Evolutionary conservation across 2,888 invertebrate genomes (phyloP).

Genomic region (Anaspis maculata): DNA sequence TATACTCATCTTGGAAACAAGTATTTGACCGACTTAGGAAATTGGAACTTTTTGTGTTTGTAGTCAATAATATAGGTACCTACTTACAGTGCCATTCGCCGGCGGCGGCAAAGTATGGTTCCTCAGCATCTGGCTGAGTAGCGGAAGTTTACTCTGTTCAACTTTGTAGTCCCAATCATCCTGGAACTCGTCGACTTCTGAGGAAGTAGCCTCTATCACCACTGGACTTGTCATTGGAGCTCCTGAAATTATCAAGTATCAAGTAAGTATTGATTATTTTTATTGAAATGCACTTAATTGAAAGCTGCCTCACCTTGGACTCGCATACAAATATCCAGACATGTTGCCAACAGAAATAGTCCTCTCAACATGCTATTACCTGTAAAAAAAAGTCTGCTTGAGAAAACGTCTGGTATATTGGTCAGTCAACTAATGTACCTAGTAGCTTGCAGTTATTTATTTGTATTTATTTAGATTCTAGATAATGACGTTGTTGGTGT

Average conservation of each 20-base stretch:
- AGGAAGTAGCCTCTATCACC: constrained; percentile 16
- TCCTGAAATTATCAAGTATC: constrained; percentile 16
- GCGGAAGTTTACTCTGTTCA: constrained; percentile 30
- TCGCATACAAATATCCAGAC: constrained; percentile 14
- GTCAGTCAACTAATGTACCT: no score
- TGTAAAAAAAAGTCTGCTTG: constrained; percentile 12
- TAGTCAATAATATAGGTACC: no score
- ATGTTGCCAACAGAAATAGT: constrained; percentile 19
- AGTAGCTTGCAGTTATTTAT: no score
- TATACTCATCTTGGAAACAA: no score
- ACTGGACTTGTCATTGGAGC: constrained; percentile 15
- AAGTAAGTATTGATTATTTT: neutral
- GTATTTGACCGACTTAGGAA: no score
- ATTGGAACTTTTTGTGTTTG: no score
- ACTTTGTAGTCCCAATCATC: constrained; percentile 40
- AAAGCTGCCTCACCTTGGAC: constrained; percentile 24
- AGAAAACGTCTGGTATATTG: no score
- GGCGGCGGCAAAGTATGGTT: constrained; percentile 39
- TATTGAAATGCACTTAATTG: no score
- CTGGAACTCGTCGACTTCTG: constrained; percentile 19
- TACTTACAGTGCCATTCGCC: constrained; percentile 41
- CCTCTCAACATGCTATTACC: constrained; percentile 20
- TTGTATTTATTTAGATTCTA: no score
- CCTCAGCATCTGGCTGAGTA: constrained; percentile 28
- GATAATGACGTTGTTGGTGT: no score